Evolutionary conservation across 2,888 invertebrate genomes (phyloP), one percentile per base, ranked within the genome.

Genomic region (Diaphora mendica): DNA sequence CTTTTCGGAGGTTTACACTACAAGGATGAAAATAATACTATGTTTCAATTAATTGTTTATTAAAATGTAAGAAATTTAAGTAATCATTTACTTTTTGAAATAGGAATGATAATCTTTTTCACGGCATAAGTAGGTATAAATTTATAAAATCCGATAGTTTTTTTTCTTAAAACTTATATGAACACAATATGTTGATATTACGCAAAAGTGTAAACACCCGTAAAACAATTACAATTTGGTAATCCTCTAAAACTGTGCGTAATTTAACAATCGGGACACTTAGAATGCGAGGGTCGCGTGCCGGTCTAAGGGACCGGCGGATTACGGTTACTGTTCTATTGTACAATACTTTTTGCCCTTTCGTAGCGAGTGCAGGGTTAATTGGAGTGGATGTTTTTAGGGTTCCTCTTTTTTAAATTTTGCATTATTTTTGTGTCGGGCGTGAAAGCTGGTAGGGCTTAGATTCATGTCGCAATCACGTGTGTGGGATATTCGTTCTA

Each of bases 241-340:
- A 84, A 86, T 86, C 83, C 85, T 71, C 51, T 75, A 86, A 84
- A 85, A 82, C 77, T 70, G 70, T 70, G 70, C 73, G 79, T 81
- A 86, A 85, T 85, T 87, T 78, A 75, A 87, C 86, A 85, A 85
- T 83, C 64, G 79, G 64, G 77, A 79, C 82, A 84, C 77, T 85
- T 83, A 75, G 73, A 75, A 79, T 82, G 79, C 79, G 80, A 83
- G 85, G 82, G 85, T 82, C 81, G 85, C 86, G 85, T 86, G 85
- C 74, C 81, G 82, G 76, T 82, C 80, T 81, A 72, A 81, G 80
- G 83, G 86, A 83, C 83, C 80, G 85, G 85, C 82, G 89, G 91
- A 89, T 91, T 91, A 91, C 85, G 85, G 87, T 91, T 85, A 91
- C 88, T 82, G 85, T 87, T 86, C 88, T 87, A 90, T 90, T 91